Conservation (phyloP, 1,140 invertebrate species). For the Eulimnadia texana region DNA sequence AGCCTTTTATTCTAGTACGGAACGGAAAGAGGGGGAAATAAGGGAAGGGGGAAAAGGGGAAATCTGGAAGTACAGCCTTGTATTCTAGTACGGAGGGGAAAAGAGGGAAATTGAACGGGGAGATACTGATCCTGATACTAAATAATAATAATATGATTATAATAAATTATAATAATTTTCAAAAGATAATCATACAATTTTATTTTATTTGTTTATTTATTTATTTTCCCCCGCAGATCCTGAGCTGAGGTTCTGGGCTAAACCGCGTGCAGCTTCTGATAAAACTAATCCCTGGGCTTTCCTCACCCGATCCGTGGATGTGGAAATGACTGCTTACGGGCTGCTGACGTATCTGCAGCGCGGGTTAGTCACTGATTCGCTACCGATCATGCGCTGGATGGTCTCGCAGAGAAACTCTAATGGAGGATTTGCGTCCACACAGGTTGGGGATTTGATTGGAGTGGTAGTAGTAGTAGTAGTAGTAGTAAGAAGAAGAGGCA, state of each 20-base stretch:
- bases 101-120: no score
- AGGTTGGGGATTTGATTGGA: conserved; percentile 27
- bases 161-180: no score
- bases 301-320: conserved; percentile 53
- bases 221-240: conserved; percentile 15
- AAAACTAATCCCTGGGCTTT: conserved; percentile 57
- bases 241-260: conserved; percentile 39
- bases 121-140: no score
- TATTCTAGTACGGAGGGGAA: no score
- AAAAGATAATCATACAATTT: no score
- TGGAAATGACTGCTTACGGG: conserved; percentile 79
- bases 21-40: no score
- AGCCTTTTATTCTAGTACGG: no score
- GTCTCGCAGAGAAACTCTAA: conserved; percentile 59
- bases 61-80: no score
- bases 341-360: conserved; percentile 48
- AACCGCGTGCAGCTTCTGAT: conserved; percentile 34
- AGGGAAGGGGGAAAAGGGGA: no score
- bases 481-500: no score
- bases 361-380: conserved; percentile 45
- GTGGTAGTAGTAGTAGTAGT: conserved; percentile 12
- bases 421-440: conserved; percentile 69
- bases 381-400: conserved; percentile 72
- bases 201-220: no score
- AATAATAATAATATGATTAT: no score